These are phyloP conservation scores for Scyliorhinus canicula DNA, from an alignment of 2,797 vertebrate species.

Conservation along the genomic window DNA sequence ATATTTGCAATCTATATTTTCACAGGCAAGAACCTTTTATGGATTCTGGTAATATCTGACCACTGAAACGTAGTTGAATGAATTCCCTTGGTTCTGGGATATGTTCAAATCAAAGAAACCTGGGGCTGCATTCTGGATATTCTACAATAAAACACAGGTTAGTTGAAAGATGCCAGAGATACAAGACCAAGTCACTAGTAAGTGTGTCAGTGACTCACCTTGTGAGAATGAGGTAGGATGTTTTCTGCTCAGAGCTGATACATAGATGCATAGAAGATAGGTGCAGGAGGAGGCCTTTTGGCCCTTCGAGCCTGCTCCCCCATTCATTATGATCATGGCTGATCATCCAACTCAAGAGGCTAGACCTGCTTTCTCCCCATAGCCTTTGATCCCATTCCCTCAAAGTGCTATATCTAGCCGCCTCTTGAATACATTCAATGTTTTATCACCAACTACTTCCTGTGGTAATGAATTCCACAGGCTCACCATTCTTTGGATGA, in stretches of 20 bases:
- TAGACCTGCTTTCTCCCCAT: too few relatives aligned
- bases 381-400: too few relatives aligned
- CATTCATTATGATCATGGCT: too few relatives aligned
- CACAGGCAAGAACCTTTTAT: background rate
- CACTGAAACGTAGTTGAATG: background rate
- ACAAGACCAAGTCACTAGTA: background rate
- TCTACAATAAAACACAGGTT: background rate
- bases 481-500: too few relatives aligned
- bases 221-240: background rate
- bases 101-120: background rate
- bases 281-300: too few relatives aligned
- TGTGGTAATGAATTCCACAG: too few relatives aligned
- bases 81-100: background rate
- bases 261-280: too few relatives aligned
- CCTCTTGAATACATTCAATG: too few relatives aligned
- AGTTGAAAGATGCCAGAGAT: background rate
- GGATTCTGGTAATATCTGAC: background rate
- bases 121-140: background rate
- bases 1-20: background rate
- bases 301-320: too few relatives aligned
- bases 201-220: background rate
- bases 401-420: too few relatives aligned
- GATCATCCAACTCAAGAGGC: too few relatives aligned
- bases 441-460: too few relatives aligned
- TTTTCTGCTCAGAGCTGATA: background rate